Percentiles rank a stretch among this genome's conserved stretches.
Evolutionary conservation across 1,140 invertebrate genomes (phyloP).

Genomic region (Lordiphosa clarofinis): DNA sequence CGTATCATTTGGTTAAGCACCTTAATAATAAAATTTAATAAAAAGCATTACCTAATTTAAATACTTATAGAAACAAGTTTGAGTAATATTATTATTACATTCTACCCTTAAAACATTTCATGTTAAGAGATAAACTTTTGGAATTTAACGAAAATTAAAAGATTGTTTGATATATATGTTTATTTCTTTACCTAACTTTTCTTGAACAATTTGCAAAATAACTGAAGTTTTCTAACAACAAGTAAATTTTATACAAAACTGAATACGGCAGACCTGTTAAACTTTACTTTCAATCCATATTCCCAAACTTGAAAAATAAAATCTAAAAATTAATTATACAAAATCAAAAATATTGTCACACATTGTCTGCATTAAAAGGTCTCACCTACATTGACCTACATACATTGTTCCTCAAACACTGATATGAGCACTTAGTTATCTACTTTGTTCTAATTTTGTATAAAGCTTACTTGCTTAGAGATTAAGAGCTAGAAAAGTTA

Average conservation of each 20-base stretch:
- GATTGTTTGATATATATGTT: too few relatives aligned
- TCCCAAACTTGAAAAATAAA: neutral
- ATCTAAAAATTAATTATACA: neutral
- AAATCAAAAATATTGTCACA: neutral
- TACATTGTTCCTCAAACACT: neutral
- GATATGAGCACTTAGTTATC: slow-evolving; percentile 9
- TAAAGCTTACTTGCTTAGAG: slow-evolving; percentile 18
- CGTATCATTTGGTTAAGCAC: too few relatives aligned
- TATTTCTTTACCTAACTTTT: too few relatives aligned
- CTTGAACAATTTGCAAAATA: neutral
- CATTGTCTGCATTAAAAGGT: too few relatives aligned
- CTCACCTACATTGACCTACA: neutral
- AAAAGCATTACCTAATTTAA: too few relatives aligned
- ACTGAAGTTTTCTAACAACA: slow-evolving; percentile 29
- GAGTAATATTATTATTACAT: too few relatives aligned
- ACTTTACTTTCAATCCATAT: neutral
- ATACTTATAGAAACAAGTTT: too few relatives aligned
- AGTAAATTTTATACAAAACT: slow-evolving; percentile 34
- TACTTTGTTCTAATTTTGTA: slow-evolving; percentile 8
- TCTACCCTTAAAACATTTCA: too few relatives aligned
- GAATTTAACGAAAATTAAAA: too few relatives aligned
- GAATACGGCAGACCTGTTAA: neutral
- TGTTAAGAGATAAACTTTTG: too few relatives aligned
- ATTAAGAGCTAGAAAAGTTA: neutral
- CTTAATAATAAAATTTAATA: too few relatives aligned